Base-by-base conservation (phyloP, 2,113 vertebrate species). In the Marmota monax region DNA sequence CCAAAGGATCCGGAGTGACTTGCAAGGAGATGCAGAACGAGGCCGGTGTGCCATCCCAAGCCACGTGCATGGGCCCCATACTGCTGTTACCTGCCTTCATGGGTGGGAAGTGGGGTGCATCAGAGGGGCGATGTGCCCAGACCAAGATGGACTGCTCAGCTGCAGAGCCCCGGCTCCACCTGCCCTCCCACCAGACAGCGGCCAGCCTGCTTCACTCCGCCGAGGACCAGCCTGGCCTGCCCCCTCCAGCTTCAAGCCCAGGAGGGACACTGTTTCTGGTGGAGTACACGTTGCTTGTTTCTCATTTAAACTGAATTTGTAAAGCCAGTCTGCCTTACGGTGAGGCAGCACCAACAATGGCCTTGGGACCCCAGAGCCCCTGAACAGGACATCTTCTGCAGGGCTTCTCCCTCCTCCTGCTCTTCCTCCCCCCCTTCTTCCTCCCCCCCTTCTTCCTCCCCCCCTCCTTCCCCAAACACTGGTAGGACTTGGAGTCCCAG, bases 61-160 rank as follows among this genome's bases (percentile, higher is more conserved):
- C 0, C 17, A 23, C 2, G 3, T 17, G 17, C 1, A 1, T n/a
- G 17, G 12, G n/a, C 13, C 22, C n/a, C 3, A 0, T 2, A 0
- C 51, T 29, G 3, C 72, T 1, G 1, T 29, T 7, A 29, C 0
- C 18, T 11, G 53, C 4, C 2, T n/a, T 27, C 3, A 25, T 0
- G 22, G 29, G 1, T 42, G 29, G 79, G 51, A 85, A 48, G 16
- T 1, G 1, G 53, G 63, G 56, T 7, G 65, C 48, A 11, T 73
- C 10, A 18, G 22, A 16, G 53, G 74, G 37, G 58, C 1, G 25
- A 5, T 5, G 0, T 0, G 4, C 23, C 23, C 37, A n/a, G 53
- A 29, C 51, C 12, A 2, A 8, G 27, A 4, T 8, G 18, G 1
- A 42, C 45, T 1, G 45, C 45, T 45, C 45, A 45, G 45, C 45